phyloP scores from a whole-genome alignment of 2,888 invertebrate species.

The Andrena dorsata region DNA sequence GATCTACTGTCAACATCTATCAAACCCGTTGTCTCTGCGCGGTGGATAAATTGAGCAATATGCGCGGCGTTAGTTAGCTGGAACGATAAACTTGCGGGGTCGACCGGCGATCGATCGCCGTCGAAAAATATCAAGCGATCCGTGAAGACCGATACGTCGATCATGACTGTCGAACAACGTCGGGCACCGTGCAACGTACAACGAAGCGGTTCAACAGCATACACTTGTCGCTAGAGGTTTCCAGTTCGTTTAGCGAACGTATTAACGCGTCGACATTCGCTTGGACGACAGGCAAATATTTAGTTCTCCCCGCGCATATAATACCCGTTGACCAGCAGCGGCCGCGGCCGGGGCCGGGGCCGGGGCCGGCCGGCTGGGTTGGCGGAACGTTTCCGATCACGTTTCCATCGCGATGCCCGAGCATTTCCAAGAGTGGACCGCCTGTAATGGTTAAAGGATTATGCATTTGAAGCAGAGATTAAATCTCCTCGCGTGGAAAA shows the following conservation, averaged over 20 bases:
- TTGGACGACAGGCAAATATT: constrained; percentile 36
- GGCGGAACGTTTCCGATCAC: constrained; percentile 9
- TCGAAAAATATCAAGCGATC: constrained; percentile 4
- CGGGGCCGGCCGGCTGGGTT: background rate
- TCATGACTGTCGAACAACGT: background rate
- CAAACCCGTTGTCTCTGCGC: background rate
- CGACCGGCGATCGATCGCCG: background rate
- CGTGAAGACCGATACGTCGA: background rate
- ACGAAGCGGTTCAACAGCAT: background rate
- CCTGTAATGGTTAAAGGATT: constrained; percentile 51
- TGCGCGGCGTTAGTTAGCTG: constrained; percentile 1
- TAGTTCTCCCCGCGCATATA: constrained; percentile 12
- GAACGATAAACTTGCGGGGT: background rate
- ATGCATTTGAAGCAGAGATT: constrained; percentile 55
- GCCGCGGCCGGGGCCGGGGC: too few species aligned
- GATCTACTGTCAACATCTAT: background rate
- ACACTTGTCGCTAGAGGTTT: constrained; percentile 28
- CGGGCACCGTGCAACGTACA: too few species aligned
- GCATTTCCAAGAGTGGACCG: constrained; percentile 2
- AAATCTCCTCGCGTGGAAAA: constrained; percentile 55
- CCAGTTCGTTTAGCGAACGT: constrained; percentile 28
- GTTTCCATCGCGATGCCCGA: background rate
- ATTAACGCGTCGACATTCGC: constrained; percentile 19
- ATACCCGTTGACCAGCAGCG: background rate
- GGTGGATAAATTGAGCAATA: constrained; percentile 12